Evolutionary conservation across 2,113 vertebrate species (phyloP).

Genomic region (Sula dactylatra): DNA sequence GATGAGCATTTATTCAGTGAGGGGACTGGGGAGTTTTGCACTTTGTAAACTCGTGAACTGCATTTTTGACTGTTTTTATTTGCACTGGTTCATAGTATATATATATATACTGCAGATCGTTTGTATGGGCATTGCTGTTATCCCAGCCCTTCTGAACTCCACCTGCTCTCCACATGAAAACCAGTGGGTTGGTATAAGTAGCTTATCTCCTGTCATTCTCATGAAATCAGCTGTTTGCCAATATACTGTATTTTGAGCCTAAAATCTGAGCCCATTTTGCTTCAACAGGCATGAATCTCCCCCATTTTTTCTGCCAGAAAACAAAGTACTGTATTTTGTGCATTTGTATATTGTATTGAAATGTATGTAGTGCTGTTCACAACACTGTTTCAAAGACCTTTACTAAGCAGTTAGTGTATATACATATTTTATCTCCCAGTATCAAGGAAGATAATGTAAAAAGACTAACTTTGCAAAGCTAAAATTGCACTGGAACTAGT

Average conservation of each 20-base stretch:
- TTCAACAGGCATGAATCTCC: conserved; percentile 56
- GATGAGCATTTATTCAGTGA: conserved; percentile 45
- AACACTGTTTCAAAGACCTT: conserved; percentile 63
- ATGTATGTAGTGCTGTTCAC: conserved; percentile 50
- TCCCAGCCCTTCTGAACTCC: conserved; percentile 72
- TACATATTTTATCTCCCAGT: neutral
- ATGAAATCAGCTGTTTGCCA: conserved; percentile 65
- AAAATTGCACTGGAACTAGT: conserved; percentile 26
- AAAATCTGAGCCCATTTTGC: conserved; percentile 76
- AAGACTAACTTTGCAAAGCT: neutral
- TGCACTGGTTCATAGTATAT: conserved; percentile 78
- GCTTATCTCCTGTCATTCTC: conserved; percentile 29
- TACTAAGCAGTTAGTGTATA: conserved; percentile 11
- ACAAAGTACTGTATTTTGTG: conserved; percentile 77
- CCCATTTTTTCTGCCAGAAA: conserved; percentile 61
- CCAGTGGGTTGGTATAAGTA: conserved; percentile 20
- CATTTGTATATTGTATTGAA: conserved; percentile 37
- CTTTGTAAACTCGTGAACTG: conserved; percentile 78
- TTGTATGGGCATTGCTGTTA: conserved; percentile 76
- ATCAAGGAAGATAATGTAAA: neutral
- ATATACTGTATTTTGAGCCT: conserved; percentile 77
- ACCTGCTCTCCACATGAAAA: conserved; percentile 72
- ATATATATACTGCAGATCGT: conserved; percentile 70
- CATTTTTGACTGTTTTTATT: conserved; percentile 76
- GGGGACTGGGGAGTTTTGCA: conserved; percentile 72